Evolutionary conservation across 2,113 vertebrate species (phyloP), one percentile per base, ranked within the genome.

Genomic region (Oryzias celebensis): DNA sequence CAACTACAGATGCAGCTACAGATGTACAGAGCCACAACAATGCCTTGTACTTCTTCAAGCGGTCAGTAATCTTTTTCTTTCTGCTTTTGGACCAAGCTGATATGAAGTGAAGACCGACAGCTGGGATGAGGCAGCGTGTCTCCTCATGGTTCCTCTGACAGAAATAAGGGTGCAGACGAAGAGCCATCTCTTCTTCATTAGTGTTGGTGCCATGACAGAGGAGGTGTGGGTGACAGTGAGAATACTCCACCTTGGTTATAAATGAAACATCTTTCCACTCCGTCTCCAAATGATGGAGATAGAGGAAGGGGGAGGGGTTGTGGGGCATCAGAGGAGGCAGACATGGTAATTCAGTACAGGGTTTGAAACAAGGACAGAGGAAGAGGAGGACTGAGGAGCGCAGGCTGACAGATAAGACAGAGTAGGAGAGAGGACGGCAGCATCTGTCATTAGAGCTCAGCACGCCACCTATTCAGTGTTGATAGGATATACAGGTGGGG

Each of bases 151-250:
- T 61, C 54, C 52, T 56, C 83, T 51, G 77, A 87, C 79, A 89
- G 87, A 88, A 91, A 91, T 90, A 86, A 80, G 78, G 82, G 82
- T 86, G 82, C 75, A 69, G 81, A 68, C 76, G 84, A 89, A 80
- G 83, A 89, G 80, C 89, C 87, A 83, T 89, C 87, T 86, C 87
- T 85, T 85, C 90, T 89, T 90, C 90, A 91, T 91, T 91, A 91
- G 83, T 82, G 85, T 80, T 87, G 84, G 84, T 78, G 88, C 87
- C 77, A 70, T 90, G 90, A 88, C 84, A 78, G 72, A 76, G 62
- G 75, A 50, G 71, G 71, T 51, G 66, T 73, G 68, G 75, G 77
- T 68, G 75, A 68, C 4, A 56, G 78, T 12, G 53, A 77, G 60
- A 65, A 68, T 75, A 65, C 56, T 17, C 83, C 75, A 81, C 79